phyloP scores from a whole-genome alignment of 1,140 invertebrate species.

The Zaprionus inermis region DNA sequence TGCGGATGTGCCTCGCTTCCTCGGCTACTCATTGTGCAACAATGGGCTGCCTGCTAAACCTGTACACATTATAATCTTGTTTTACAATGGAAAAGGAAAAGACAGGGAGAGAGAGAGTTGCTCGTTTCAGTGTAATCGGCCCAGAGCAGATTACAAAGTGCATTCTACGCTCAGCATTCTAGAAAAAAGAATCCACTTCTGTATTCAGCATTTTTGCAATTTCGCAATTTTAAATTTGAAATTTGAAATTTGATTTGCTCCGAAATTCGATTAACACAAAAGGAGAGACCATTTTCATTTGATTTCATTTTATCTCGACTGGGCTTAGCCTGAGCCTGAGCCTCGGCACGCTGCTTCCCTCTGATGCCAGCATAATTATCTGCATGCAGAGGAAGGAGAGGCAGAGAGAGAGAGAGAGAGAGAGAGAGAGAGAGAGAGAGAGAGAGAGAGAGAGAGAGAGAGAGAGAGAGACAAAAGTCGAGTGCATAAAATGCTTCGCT shows the following conservation, averaged over 20 bases:
- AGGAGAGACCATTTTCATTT: not conserved
- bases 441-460: too few species aligned
- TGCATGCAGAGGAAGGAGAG: not conserved
- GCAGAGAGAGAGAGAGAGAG: too few species aligned
- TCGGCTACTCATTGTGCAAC: not conserved
- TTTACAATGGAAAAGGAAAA: too few species aligned
- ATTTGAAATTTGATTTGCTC: not conserved
- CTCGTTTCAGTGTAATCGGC: not conserved
- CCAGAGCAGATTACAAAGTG: constrained; percentile 1
- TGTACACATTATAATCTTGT: constrained; percentile 1
- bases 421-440: too few species aligned
- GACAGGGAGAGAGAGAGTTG: too few species aligned
- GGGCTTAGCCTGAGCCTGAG: not conserved
- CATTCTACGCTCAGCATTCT: too few species aligned
- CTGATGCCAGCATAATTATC: constrained; percentile 23
- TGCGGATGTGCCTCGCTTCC: not conserved
- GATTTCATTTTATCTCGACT: not conserved
- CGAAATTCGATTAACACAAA: not conserved
- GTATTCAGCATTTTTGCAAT: not conserved
- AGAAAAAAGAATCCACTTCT: not conserved
- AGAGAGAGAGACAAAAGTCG: too few species aligned
- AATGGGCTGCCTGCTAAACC: not conserved
- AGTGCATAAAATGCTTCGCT: constrained; percentile 51
- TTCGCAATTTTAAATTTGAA: not conserved
- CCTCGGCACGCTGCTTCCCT: not conserved